Evolutionary conservation across 2,113 vertebrate genomes (phyloP).

Genomic region (Periophthalmus modestus): DNA sequence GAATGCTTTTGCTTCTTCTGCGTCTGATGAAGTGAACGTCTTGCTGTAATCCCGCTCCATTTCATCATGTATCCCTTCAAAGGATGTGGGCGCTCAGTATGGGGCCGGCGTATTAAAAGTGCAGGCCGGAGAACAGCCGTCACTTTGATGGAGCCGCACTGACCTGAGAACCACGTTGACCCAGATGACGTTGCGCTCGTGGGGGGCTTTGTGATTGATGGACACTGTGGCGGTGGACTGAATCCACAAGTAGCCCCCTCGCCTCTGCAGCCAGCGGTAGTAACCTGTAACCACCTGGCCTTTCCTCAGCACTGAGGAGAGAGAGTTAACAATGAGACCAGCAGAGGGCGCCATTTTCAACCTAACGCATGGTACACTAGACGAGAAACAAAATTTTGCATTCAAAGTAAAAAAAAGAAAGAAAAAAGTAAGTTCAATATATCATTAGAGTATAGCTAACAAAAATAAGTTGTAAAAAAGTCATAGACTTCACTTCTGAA

Average conservation of each 20-base stretch:
- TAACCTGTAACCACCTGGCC: constrained; percentile 89
- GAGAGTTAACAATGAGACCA: constrained; percentile 43
- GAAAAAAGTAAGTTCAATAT: not conserved
- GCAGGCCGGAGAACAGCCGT: not conserved
- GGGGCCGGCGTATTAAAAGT: constrained; percentile 28
- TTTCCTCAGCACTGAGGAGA: constrained; percentile 83
- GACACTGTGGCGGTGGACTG: constrained; percentile 90
- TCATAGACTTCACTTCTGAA: not conserved
- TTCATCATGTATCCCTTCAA: constrained; percentile 58
- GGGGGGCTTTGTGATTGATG: constrained; percentile 87
- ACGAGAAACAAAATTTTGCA: not conserved
- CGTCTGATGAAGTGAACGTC: constrained; percentile 24
- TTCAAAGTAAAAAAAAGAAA: constrained; percentile 43
- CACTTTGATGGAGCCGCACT: constrained; percentile 23
- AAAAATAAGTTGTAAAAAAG: not conserved
- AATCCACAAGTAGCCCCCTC: constrained; percentile 88
- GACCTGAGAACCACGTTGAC: constrained; percentile 91
- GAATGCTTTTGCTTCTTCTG: constrained; percentile 25
- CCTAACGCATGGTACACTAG: constrained; percentile 17
- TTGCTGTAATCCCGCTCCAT: constrained; percentile 39
- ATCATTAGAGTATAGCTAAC: not conserved
- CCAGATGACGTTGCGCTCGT: constrained; percentile 91
- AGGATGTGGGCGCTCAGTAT: constrained; percentile 32
- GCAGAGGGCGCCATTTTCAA: constrained; percentile 66
- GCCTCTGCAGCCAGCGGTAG: constrained; percentile 89